Base-by-base conservation (phyloP, 2,113 vertebrate species). In the Caranx ignobilis region DNA sequence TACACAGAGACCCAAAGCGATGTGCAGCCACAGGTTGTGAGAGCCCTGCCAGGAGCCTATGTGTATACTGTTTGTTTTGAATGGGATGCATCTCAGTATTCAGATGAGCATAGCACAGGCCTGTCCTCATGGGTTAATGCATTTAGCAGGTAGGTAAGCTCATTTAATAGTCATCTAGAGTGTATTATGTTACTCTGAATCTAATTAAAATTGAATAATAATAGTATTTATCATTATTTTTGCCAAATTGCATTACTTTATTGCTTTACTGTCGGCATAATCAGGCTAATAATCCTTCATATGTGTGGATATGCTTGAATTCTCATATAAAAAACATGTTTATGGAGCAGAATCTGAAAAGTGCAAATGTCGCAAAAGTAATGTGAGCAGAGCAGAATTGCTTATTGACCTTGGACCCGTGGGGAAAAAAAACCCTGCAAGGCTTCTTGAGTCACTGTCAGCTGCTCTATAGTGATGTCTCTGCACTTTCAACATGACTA, bases 21-120 rank as follows among this genome's bases (percentile, higher is more conserved):
- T 34, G 60, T 47, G 85, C 87, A 93, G 91, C 93, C 87, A 94
- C 93, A 94, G 93, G 93, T 94, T 92, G 93, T 15, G 86, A 69
- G 68, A n/a, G 50, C 31, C 31, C 56, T 3, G 41, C 60, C 47
- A 6, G 74, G 31, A 41, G 6, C 6, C 8, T 10, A 2, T 65
- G 13, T 15, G 13, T 5, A 19, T 60, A 13, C 1, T 1, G 37
- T 8, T 65, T 79, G 45, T 75, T 80, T 65, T 54, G 50, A 6
- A 15, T 19, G 41, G 39, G 65, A 32, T 71, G 43, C 61, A 26
- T 54, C 10, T 54, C 8, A 0, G 15, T 56, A 5, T 71, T 63
- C 18, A 21, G 41, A 35, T 70, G 18, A 57, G 21, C 70, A 43
- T 0, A 64, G 16, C 37, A 56, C 35, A 74, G 86, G 82, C 74